phyloP scores from a whole-genome alignment of 2,797 vertebrate genomes.

The Tangara arthus region DNA sequence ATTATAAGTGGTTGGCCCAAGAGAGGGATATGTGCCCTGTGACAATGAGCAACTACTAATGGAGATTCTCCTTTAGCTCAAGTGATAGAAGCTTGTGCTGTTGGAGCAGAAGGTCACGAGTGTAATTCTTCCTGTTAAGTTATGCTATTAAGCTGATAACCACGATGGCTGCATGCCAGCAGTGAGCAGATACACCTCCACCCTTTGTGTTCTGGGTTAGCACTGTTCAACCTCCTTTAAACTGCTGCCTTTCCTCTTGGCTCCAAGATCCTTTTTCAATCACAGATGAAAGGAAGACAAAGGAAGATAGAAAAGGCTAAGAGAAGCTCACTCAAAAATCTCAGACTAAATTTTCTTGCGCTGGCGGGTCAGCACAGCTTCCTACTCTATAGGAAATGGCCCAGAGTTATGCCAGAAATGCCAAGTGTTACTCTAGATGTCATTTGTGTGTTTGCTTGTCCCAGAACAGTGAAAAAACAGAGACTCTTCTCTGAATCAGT shows the following conservation, averaged over 20 bases:
- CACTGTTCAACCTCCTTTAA: not conserved
- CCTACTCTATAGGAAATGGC: not conserved
- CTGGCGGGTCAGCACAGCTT: not conserved
- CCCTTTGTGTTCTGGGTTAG: slow-evolving; percentile 40
- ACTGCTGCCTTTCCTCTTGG: not conserved
- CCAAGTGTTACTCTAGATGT: not conserved
- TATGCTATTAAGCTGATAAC: slow-evolving; percentile 65
- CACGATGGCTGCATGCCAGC: slow-evolving; percentile 43
- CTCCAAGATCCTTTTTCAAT: not conserved
- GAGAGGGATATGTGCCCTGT: slow-evolving; percentile 28
- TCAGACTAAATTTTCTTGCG: not conserved
- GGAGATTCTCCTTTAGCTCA: slow-evolving; percentile 56
- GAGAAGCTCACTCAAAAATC: not conserved
- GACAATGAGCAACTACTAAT: slow-evolving; percentile 58
- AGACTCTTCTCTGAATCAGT: not conserved
- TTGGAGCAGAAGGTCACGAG: slow-evolving; percentile 45
- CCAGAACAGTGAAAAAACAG: not conserved
- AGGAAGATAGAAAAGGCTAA: not conserved
- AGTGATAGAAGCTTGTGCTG: slow-evolving; percentile 51
- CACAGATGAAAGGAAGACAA: not conserved
- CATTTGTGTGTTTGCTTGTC: not conserved
- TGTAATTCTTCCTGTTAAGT: slow-evolving; percentile 55
- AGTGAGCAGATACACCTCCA: slow-evolving; percentile 33
- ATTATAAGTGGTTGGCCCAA: slow-evolving; percentile 46
- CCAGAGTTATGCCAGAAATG: not conserved